Conservation (phyloP, 37 sponge, comb jelly and placozoan species). For the Ephydatia muelleri region DNA sequence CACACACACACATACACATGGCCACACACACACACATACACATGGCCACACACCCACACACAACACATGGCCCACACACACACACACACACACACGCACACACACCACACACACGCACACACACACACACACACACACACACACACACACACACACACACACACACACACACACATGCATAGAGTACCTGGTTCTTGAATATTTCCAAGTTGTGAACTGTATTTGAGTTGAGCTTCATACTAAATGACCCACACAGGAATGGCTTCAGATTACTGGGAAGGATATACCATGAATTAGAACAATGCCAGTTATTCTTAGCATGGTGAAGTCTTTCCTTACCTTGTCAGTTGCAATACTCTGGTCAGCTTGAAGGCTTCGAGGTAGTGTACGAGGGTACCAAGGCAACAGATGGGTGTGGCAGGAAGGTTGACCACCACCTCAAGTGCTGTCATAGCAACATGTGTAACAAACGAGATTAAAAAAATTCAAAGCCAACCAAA, state of each 20-base stretch:
- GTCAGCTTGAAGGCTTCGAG: constrained; percentile 45
- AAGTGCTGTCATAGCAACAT: constrained; percentile 22
- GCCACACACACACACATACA: no score
- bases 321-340: constrained; percentile 3
- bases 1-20: no score
- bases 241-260: constrained; percentile 15
- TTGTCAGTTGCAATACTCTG: constrained; percentile 31
- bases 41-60: no score
- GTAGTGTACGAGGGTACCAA: constrained; percentile 40
- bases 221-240: constrained; percentile 46
- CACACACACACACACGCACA: no score
- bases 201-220: constrained; percentile 44
- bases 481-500: neutral
- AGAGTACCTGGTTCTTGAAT: constrained; percentile 33
- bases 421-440: constrained; percentile 47
- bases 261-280: constrained; percentile 28
- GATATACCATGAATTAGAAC: neutral
- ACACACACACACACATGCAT: neutral
- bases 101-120: no score
- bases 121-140: neutral
- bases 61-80: no score
- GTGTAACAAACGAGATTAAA: neutral
- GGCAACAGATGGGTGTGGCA: constrained; percentile 24
- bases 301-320: no score
- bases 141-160: neutral